These are phyloP conservation scores for Drosophila borealis DNA, from an alignment of 2,888 invertebrate genomes.

Conservation along the genomic window DNA sequence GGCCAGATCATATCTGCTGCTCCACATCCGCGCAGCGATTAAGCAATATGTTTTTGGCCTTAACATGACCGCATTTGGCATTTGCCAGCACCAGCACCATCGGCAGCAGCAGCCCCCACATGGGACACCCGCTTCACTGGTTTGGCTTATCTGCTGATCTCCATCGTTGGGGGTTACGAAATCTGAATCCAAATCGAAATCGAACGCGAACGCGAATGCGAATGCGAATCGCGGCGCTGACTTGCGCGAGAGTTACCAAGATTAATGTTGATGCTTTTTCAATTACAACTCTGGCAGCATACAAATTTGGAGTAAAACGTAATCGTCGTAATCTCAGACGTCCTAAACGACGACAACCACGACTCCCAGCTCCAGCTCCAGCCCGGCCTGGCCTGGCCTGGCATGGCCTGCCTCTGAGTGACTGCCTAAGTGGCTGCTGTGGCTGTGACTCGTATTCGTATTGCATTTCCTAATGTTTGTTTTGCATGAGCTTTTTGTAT, in stretches of 20 bases:
- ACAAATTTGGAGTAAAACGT: slow-evolving; percentile 83
- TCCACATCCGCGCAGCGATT: slow-evolving; percentile 69
- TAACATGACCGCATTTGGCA: slow-evolving; percentile 32
- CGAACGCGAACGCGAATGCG: slow-evolving; percentile 43
- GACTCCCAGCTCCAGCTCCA: slow-evolving; percentile 42
- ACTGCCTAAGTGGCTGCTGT: slow-evolving; percentile 77
- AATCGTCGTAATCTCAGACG: slow-evolving; percentile 80
- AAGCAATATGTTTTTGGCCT: slow-evolving; percentile 71
- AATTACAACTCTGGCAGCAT: slow-evolving; percentile 82
- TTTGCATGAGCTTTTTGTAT: slow-evolving; percentile 72
- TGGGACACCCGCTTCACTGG: slow-evolving; percentile 51
- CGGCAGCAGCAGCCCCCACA: slow-evolving; percentile 49
- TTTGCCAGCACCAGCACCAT: slow-evolving; percentile 32
- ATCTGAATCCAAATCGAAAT: slow-evolving; percentile 71
- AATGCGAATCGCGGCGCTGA: slow-evolving; percentile 39
- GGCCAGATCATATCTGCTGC: slow-evolving; percentile 63
- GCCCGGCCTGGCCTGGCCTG: slow-evolving; percentile 30
- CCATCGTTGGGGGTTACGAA: slow-evolving; percentile 52
- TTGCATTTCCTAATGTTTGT: slow-evolving; percentile 83
- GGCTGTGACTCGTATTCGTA: slow-evolving; percentile 65
- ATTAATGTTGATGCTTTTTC: slow-evolving; percentile 84
- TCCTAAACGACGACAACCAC: slow-evolving; percentile 74
- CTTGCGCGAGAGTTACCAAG: slow-evolving; percentile 78
- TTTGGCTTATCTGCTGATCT: slow-evolving; percentile 44
- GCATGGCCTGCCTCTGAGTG: slow-evolving; percentile 58